Evolutionary conservation across 92 coral and sea anemone genomes (phyloP), one percentile per base, ranked within the genome.

Genomic region (Phymanthus crucifer): DNA sequence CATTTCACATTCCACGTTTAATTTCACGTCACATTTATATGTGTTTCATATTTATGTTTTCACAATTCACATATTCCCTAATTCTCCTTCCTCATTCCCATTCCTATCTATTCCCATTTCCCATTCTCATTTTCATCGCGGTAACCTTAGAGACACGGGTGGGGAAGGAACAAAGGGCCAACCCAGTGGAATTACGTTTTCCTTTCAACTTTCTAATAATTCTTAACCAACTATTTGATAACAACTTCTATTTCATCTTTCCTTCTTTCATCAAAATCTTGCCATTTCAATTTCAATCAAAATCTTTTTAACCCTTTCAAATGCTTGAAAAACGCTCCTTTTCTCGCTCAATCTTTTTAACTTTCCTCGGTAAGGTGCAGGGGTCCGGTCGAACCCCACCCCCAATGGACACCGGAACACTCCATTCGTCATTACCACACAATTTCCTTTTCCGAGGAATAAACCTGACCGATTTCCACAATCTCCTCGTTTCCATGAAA

Each of bases 301-400:
- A 72, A 72, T 72, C 47, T 33, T 33, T 36, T 40, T 6, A 72
- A 33, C 47, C 32, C 33, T 17, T 43, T 43, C 40, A 23, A 8
- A 32, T 68, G n/a, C 31, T 68, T 54, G 8, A 54, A 43, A 43
- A n/a, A n/a, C 0, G 14, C 2, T 54, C 26, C 1, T 46, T 43
- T 45, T 19, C 58, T 48, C 36, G 26, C 47, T 47, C 14, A n/a
- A 31, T n/a, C 66, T 40, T 35, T 18, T 31, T 34, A 76, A 34
- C 32, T n/a, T 27, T 72, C 47, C 7, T 35, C 31, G 45, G 50
- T 50, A 78, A 40, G 27, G 45, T 27, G 78, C 38, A 32, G 23
- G 69, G 73, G 81, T 50, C 86, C 92, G 89, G 92, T 40, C 81
- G 88, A 84, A 70, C 92, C 83, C 89, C 83, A 84, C 92, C 92